These are phyloP conservation scores for Proterorhinus semilunaris DNA, from an alignment of 2,113 vertebrate species.

Conservation along the genomic window DNA sequence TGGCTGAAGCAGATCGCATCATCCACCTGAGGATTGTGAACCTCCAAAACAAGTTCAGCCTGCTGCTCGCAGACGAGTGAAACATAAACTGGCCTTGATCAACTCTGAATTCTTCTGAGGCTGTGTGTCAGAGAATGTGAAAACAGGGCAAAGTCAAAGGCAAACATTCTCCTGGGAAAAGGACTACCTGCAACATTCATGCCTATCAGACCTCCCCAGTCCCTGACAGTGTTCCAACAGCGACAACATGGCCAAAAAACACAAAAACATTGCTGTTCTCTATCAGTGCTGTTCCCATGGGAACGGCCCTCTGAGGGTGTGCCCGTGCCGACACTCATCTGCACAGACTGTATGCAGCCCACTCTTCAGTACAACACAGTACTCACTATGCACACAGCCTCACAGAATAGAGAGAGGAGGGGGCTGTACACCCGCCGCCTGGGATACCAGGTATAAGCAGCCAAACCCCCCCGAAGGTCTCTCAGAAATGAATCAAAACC, in stretches of 20 bases:
- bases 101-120: slow-evolving; percentile 34
- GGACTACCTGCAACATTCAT: slow-evolving; percentile 59
- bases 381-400: background rate
- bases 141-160: slow-evolving; percentile 50
- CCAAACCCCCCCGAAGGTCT: too few relatives aligned
- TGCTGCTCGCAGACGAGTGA: slow-evolving; percentile 43
- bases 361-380: slow-evolving; percentile 39
- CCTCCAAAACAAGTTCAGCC: slow-evolving; percentile 67
- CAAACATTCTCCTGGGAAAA: slow-evolving; percentile 40
- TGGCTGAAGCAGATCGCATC: slow-evolving; percentile 54
- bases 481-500: too few relatives aligned
- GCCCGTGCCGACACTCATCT: slow-evolving; percentile 65
- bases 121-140: slow-evolving; percentile 27
- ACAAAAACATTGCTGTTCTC: slow-evolving; percentile 71
- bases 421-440: background rate
- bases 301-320: slow-evolving; percentile 67
- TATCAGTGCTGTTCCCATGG: slow-evolving; percentile 71
- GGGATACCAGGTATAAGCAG: too few relatives aligned
- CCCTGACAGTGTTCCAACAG: slow-evolving; percentile 64
- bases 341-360: slow-evolving; percentile 55
- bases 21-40: slow-evolving; percentile 58
- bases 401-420: background rate
- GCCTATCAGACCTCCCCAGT: slow-evolving; percentile 68
- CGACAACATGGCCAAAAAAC: slow-evolving; percentile 63
- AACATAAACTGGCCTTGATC: slow-evolving; percentile 41